These are phyloP conservation scores for Fragum fragum DNA, from an alignment of 2,888 invertebrate species.

Conservation along the genomic window DNA sequence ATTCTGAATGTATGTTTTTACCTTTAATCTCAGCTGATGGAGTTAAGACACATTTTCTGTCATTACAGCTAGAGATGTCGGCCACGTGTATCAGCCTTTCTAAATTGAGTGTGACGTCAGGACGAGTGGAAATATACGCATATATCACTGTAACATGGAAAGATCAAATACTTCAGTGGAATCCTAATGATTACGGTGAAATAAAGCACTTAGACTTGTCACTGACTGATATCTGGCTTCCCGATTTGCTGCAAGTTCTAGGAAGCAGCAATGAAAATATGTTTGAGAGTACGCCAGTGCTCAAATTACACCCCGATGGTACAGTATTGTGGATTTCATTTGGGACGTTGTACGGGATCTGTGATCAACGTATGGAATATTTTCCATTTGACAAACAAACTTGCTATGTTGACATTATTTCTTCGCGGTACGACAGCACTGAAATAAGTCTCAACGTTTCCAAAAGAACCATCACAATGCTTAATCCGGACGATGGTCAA, in stretches of 20 bases:
- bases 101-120: not conserved
- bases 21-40: no score
- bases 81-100: not conserved
- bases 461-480: not conserved
- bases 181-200: not conserved
- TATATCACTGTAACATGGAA: not conserved
- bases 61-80: not conserved
- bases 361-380: constrained; percentile 18
- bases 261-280: not conserved
- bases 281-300: not conserved
- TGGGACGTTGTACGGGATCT: not conserved
- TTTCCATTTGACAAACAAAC: constrained; percentile 7
- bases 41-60: no score
- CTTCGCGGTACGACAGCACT: not conserved
- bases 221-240: not conserved
- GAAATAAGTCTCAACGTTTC: not conserved
- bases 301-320: not conserved
- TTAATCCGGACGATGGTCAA: not conserved
- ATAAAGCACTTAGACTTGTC: not conserved
- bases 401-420: not conserved
- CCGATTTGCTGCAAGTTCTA: not conserved
- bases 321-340: not conserved
- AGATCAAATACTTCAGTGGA: constrained; percentile 13
- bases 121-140: not conserved
- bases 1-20: no score